Conservation (phyloP, 23 tunicate genomes). For the Ciona savignyi region DNA sequence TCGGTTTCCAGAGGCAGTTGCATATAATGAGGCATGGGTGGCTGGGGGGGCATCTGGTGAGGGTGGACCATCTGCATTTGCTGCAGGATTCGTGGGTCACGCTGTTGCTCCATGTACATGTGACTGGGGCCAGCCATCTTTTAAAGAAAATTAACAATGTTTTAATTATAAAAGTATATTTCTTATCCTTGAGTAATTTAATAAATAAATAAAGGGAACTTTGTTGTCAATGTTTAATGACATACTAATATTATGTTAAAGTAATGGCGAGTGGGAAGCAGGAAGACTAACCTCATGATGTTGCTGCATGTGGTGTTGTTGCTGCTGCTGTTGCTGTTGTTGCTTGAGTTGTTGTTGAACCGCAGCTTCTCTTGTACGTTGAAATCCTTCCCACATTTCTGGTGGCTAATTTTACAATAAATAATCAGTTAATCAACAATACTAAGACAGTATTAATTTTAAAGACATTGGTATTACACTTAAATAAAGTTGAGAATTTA, state of each 20-base stretch:
- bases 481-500: too few species aligned
- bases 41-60: constrained; percentile 25
- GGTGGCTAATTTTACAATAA: constrained; percentile 57
- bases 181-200: not conserved
- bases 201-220: too few species aligned
- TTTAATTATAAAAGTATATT: too few species aligned
- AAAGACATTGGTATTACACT: too few species aligned
- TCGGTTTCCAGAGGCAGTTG: constrained; percentile 35
- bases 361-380: constrained; percentile 54
- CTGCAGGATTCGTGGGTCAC: constrained; percentile 7
- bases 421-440: not conserved
- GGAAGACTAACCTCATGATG: constrained; percentile 11
- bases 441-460: too few species aligned
- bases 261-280: too few species aligned
- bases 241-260: too few species aligned
- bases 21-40: constrained; percentile 35
- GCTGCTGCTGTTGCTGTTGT: constrained; percentile 62
- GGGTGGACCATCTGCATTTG: constrained; percentile 18
- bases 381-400: constrained; percentile 98
- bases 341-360: constrained; percentile 40
- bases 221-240: too few species aligned
- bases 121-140: constrained; percentile 87
- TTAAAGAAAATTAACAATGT: not conserved
- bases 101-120: constrained; percentile 52
- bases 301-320: constrained; percentile 16